phyloP scores from a whole-genome alignment of 2,113 vertebrate species.

The Miniopterus natalensis region DNA sequence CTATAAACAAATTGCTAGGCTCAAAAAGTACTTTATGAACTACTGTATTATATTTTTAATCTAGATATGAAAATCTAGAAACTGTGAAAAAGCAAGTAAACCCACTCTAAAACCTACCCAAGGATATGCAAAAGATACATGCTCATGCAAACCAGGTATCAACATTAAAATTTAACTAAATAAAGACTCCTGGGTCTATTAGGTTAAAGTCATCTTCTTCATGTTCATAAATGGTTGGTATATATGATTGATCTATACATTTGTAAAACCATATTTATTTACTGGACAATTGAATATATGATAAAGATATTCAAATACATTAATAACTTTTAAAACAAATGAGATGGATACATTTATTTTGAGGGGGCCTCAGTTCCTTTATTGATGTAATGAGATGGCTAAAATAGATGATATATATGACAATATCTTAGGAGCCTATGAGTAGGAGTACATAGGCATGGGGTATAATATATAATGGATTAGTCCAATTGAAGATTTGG shows the following conservation, averaged over 20 bases:
- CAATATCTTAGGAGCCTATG: background rate
- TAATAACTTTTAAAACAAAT: slow-evolving; percentile 39
- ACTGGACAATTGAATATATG: background rate
- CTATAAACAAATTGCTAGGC: background rate
- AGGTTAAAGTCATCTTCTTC: background rate
- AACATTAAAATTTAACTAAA: background rate
- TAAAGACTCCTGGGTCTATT: background rate
- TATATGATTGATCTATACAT: background rate
- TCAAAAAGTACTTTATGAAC: background rate
- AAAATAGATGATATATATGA: background rate
- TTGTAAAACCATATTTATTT: background rate
- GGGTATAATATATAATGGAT: background rate
- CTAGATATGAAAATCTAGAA: background rate
- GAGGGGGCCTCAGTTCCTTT: background rate
- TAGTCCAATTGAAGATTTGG: background rate
- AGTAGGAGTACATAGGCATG: background rate
- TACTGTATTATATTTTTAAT: background rate
- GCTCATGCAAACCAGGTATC: background rate
- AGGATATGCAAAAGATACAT: background rate
- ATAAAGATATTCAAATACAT: background rate
- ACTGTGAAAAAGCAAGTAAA: slow-evolving; percentile 17
- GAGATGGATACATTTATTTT: background rate
- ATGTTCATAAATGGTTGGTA: background rate
- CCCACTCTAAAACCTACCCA: background rate
- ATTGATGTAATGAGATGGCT: background rate